These are phyloP conservation scores for Charaxes varanes DNA, from an alignment of 1,140 invertebrate genomes.

Conservation along the genomic window DNA sequence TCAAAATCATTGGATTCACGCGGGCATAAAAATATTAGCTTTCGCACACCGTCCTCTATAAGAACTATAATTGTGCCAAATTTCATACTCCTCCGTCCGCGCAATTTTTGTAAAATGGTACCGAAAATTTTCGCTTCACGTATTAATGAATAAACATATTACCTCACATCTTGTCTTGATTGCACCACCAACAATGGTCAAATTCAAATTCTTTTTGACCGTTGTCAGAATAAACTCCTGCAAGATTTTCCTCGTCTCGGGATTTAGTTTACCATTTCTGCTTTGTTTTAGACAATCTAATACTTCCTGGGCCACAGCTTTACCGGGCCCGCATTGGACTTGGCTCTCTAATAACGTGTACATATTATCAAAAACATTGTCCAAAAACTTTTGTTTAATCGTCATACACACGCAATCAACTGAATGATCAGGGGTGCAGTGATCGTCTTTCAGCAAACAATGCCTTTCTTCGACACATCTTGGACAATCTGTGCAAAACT, in stretches of 20 bases:
- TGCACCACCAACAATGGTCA: constrained; percentile 60
- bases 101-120: too few relatives aligned
- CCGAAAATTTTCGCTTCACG: too few relatives aligned
- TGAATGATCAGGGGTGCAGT: constrained; percentile 31
- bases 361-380: constrained; percentile 66
- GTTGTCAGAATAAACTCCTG: constrained; percentile 52
- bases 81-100: too few relatives aligned
- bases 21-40: not conserved
- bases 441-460: constrained; percentile 33
- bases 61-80: too few relatives aligned
- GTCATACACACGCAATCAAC: constrained; percentile 52
- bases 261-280: constrained; percentile 52
- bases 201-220: constrained; percentile 57
- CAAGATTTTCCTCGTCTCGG: constrained; percentile 37
- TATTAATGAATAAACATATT: constrained; percentile 3
- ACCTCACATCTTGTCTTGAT: constrained; percentile 65
- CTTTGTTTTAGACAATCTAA: constrained; percentile 48
- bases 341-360: constrained; percentile 49
- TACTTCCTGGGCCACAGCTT: constrained; percentile 40
- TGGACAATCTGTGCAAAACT: constrained; percentile 54
- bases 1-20: too few relatives aligned
- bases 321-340: constrained; percentile 35
- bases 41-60: too few relatives aligned
- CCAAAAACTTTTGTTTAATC: constrained; percentile 52
- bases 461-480: constrained; percentile 41